Evolutionary conservation across 2,888 invertebrate genomes (phyloP).

Genomic region (Apeira syringaria): DNA sequence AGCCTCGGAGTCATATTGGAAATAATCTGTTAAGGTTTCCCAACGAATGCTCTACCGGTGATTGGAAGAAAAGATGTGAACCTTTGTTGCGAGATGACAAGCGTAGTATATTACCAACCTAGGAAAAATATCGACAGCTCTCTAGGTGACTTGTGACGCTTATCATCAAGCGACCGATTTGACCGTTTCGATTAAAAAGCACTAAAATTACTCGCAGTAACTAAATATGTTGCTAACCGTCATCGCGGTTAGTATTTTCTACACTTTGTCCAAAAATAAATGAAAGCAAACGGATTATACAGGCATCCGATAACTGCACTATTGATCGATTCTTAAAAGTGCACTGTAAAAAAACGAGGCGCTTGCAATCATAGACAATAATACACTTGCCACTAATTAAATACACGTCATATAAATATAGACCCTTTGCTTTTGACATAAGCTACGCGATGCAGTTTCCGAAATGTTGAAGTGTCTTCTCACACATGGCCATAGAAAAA

Average conservation of each 20-base stretch:
- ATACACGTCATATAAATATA: conserved; percentile 31
- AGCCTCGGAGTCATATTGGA: too few species aligned
- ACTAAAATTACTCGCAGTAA: too few species aligned
- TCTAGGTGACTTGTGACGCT: too few species aligned
- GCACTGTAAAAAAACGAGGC: conserved; percentile 40
- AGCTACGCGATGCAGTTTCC: conserved; percentile 19
- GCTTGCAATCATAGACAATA: conserved; percentile 45
- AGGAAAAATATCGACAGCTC: too few species aligned
- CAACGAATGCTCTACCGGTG: too few species aligned
- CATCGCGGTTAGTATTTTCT: neutral
- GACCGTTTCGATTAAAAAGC: too few species aligned
- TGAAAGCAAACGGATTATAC: conserved; percentile 16
- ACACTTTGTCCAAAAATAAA: conserved; percentile 8
- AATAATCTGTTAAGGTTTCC: too few species aligned
- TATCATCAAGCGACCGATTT: too few species aligned
- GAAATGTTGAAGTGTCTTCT: conserved; percentile 26
- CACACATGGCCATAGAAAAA: conserved; percentile 58
- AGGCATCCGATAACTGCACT: conserved; percentile 17
- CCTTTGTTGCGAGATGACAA: too few species aligned
- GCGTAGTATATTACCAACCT: too few species aligned
- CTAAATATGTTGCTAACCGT: too few species aligned
- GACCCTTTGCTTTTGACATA: conserved; percentile 37
- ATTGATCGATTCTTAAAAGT: conserved; percentile 38
- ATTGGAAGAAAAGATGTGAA: too few species aligned
- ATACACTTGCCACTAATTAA: conserved; percentile 32